Evolutionary conservation across 2,888 invertebrate genomes (phyloP), one percentile per base, ranked within the genome.

Genomic region (Polyommatus icarus): DNA sequence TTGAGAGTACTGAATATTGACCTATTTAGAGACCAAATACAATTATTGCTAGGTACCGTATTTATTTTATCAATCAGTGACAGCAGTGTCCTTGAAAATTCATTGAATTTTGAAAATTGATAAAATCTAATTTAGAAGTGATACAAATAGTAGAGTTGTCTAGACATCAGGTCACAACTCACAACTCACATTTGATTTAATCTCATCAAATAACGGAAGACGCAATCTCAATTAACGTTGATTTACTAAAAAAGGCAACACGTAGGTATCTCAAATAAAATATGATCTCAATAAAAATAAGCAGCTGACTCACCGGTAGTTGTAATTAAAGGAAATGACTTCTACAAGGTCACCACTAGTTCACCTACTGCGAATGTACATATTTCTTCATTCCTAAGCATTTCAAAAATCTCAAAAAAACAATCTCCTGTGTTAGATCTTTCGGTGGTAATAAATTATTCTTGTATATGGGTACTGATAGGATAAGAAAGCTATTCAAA

Each of bases 261-360:
- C 73, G 46, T 54, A 54, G 18, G 54, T 18, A 73, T 46, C 73
- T 73, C 24, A 46, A 40, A 46, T 40, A 73, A 73, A 73, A 20
- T 46, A 46, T 40, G 73, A 50, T 54, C 24, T 18, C 29, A 75
- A 75, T 75, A 75, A 75, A 75, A 75, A 75, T 75, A 75, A 75
- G 29, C 29, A 24, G 24, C 24, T 75, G 75, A 75, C 50, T 75
- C 75, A 75, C 75, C 75, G 75, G 54, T 24, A 50, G 46, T 73
- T 75, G 29, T 67, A 67, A 75, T 50, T 54, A 50, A 29, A 75
- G 75, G 75, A 75, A 75, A 75, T 75, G 46, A 54, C 29, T 50
- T 75, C 40, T 5, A 29, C 50, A 24, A 54, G 54, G 50, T 54
- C 75, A 75, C 67, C 15, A 67, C 67, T 32, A 29, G 67, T 67